These are phyloP conservation scores for Apis dorsata DNA, from an alignment of 1,140 invertebrate species.

Conservation along the genomic window DNA sequence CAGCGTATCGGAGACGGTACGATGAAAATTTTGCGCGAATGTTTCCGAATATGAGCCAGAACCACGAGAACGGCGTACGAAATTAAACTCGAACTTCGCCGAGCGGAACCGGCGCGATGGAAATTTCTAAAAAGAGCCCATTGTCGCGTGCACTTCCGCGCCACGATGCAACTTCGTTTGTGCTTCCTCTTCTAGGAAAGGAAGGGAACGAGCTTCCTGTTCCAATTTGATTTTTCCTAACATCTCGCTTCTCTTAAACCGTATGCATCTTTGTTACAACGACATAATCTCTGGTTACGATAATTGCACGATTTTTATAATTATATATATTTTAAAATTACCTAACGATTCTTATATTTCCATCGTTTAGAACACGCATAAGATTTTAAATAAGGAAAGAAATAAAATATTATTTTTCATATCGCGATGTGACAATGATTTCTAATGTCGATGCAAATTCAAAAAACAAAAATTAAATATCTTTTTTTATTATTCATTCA, in stretches of 20 bases:
- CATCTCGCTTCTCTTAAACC: too few relatives aligned
- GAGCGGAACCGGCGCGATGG: background rate
- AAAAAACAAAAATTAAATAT: too few relatives aligned
- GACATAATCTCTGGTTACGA: too few relatives aligned
- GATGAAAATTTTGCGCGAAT: constrained; percentile 39
- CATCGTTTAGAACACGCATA: too few relatives aligned
- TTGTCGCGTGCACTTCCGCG: background rate
- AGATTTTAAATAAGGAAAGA: too few relatives aligned
- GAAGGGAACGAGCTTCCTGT: background rate
- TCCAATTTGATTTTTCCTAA: background rate
- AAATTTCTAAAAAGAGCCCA: constrained; percentile 25
- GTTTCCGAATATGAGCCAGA: constrained; percentile 33
- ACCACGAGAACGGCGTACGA: constrained; percentile 9
- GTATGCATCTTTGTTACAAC: background rate
- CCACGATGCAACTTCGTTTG: background rate
- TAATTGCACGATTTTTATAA: too few relatives aligned
- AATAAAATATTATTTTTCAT: too few relatives aligned
- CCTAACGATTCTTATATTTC: too few relatives aligned
- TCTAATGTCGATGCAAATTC: too few relatives aligned
- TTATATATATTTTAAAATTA: too few relatives aligned
- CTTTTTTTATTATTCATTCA: too few relatives aligned
- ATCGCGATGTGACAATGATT: too few relatives aligned
- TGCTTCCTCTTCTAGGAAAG: background rate
- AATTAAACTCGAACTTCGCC: constrained; percentile 31
- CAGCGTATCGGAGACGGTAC: background rate